A percentile compares a stretch with the other conserved stretches of the same genome.
phyloP scores from a whole-genome alignment of 2,113 vertebrate genomes.

The Sprattus sprattus region DNA sequence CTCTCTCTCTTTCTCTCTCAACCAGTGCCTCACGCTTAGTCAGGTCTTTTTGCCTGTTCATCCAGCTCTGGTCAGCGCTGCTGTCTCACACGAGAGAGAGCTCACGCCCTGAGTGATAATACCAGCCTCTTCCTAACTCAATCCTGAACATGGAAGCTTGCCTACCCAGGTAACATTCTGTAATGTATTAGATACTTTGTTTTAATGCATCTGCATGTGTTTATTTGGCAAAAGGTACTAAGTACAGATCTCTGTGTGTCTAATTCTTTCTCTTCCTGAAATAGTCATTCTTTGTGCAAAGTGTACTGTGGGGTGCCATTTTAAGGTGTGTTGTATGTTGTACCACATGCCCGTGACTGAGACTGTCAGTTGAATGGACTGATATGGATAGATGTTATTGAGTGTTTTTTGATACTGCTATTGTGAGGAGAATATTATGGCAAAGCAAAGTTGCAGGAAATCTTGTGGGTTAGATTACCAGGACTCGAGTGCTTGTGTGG shows the following conservation, averaged over 20 bases:
- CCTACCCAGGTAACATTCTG: neutral
- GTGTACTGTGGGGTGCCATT: neutral
- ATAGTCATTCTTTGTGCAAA: neutral
- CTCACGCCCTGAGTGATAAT: neutral
- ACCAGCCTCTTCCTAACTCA: neutral
- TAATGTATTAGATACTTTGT: neutral
- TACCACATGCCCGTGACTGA: neutral
- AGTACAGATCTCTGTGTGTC: neutral
- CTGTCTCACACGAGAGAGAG: conserved; percentile 10
- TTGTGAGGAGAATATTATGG: neutral
- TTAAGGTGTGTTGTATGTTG: neutral
- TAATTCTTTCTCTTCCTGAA: neutral
- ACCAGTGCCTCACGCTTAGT: neutral
- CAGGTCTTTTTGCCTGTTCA: neutral
- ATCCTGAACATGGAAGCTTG: conserved; percentile 1
- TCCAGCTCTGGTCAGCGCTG: neutral
- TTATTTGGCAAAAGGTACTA: neutral
- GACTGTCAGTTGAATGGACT: neutral
- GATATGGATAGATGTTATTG: neutral
- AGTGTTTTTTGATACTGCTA: neutral
- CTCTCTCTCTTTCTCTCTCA: neutral
- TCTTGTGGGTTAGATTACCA: neutral
- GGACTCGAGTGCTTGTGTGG: neutral
- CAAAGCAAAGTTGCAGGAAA: neutral
- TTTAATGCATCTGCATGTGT: neutral